These are phyloP conservation scores for Orthosia cruda DNA, from an alignment of 2,888 invertebrate species.

Conservation along the genomic window DNA sequence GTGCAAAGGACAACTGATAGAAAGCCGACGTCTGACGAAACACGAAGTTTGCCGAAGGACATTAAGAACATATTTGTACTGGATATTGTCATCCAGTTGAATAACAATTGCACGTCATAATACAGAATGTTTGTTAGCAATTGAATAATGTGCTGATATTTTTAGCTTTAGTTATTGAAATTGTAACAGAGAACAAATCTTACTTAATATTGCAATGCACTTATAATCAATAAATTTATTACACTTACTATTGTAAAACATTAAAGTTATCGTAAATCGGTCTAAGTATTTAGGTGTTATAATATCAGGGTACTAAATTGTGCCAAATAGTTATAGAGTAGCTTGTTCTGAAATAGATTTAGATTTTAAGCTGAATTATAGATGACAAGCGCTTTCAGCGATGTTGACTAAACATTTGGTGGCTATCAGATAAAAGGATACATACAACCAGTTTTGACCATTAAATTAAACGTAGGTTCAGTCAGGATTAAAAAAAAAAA, in stretches of 20 bases:
- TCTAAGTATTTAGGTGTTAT: constrained; percentile 32
- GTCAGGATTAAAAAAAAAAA: too few species aligned
- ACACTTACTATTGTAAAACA: constrained; percentile 22
- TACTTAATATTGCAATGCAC: background rate
- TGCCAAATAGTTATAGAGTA: constrained; percentile 66
- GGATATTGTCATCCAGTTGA: too few species aligned
- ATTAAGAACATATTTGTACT: too few species aligned
- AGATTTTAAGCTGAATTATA: constrained; percentile 13
- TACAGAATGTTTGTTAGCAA: background rate
- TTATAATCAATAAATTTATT: constrained; percentile 14
- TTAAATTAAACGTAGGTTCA: background rate
- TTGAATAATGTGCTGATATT: constrained; percentile 9
- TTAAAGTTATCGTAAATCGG: constrained; percentile 11
- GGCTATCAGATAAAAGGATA: background rate
- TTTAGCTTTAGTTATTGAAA: background rate
- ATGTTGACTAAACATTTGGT: background rate
- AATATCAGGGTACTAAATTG: constrained; percentile 66
- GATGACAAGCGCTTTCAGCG: constrained; percentile 16
- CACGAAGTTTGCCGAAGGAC: too few species aligned
- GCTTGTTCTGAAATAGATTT: constrained; percentile 45
- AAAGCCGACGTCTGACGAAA: too few species aligned
- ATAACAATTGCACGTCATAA: too few species aligned
- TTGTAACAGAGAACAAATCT: background rate
- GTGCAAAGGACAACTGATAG: too few species aligned
- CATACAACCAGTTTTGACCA: background rate